Conservation (phyloP, 2,797 vertebrate genomes). For the Buphagus erythrorhynchus region DNA sequence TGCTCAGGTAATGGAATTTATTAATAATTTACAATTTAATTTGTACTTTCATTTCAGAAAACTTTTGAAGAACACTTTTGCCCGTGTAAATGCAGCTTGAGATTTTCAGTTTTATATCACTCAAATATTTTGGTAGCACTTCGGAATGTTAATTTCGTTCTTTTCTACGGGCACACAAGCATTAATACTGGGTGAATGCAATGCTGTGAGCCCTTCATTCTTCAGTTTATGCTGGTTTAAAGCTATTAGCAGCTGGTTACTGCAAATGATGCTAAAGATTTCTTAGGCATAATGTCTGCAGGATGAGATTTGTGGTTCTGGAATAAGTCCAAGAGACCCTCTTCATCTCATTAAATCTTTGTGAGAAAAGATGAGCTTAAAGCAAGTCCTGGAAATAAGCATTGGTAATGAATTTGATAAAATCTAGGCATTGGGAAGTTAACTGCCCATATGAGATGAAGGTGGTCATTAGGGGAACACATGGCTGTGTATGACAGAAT, state of each 20-base stretch:
- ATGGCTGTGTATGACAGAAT: not conserved
- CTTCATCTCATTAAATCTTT: not conserved
- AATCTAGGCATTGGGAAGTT: not conserved
- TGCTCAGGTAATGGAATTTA: conserved; percentile 86
- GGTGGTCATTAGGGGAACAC: not conserved
- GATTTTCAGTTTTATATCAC: not conserved
- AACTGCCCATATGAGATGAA: not conserved
- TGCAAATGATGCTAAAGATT: not conserved
- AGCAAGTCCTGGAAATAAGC: not conserved
- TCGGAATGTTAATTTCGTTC: not conserved
- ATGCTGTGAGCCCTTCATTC: not conserved
- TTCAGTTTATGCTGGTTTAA: not conserved
- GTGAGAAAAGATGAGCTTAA: not conserved
- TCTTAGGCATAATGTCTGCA: not conserved
- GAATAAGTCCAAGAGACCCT: not conserved
- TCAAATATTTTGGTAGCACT: not conserved
- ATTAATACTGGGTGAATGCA: not conserved
- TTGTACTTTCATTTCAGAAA: not conserved
- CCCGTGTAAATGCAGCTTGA: not conserved
- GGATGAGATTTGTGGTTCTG: not conserved
- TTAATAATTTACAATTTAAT: conserved; percentile 24
- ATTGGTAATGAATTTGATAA: not conserved
- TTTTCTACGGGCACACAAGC: not conserved
- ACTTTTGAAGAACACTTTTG: not conserved
- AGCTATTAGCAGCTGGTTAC: not conserved